phyloP scores from a whole-genome alignment of 1,140 invertebrate genomes.

The Drosophila bipectinata region DNA sequence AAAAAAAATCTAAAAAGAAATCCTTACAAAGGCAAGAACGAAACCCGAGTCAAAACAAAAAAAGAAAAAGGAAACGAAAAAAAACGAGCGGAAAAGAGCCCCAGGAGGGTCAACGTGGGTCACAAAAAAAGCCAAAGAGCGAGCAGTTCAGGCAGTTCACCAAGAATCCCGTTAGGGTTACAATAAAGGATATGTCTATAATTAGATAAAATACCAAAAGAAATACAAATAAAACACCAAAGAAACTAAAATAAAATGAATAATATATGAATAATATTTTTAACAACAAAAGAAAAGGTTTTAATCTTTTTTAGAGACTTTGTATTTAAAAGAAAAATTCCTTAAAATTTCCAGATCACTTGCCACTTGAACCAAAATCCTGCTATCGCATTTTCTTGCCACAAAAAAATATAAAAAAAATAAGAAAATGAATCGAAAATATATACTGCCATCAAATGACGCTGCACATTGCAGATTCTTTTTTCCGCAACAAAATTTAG shows the following conservation, averaged over 20 bases:
- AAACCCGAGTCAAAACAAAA: constrained; percentile 14
- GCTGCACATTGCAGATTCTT: constrained; percentile 55
- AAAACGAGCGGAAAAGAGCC: background rate
- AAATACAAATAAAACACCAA: background rate
- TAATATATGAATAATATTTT: too few species aligned
- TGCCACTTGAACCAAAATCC: constrained; percentile 21
- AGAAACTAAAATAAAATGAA: too few species aligned
- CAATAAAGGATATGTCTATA: constrained; percentile 7
- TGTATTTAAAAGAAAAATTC: background rate
- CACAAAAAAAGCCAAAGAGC: constrained; percentile 12
- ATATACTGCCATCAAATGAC: constrained; percentile 34
- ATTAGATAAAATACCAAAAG: background rate
- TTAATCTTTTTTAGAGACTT: background rate
- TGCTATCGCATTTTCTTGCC: constrained; percentile 26
- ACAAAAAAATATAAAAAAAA: background rate
- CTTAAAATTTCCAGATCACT: constrained; percentile 19
- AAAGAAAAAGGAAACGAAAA: background rate
- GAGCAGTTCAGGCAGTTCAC: constrained; percentile 13
- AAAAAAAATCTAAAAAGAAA: constrained; percentile 26
- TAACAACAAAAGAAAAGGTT: too few species aligned
- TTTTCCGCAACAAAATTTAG: constrained; percentile 54
- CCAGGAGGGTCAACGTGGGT: background rate
- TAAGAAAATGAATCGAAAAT: background rate
- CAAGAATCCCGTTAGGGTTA: constrained; percentile 6
- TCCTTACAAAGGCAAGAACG: constrained; percentile 17